phyloP scores from a whole-genome alignment of 2,113 vertebrate species.

The Corythornis vintsioides region DNA sequence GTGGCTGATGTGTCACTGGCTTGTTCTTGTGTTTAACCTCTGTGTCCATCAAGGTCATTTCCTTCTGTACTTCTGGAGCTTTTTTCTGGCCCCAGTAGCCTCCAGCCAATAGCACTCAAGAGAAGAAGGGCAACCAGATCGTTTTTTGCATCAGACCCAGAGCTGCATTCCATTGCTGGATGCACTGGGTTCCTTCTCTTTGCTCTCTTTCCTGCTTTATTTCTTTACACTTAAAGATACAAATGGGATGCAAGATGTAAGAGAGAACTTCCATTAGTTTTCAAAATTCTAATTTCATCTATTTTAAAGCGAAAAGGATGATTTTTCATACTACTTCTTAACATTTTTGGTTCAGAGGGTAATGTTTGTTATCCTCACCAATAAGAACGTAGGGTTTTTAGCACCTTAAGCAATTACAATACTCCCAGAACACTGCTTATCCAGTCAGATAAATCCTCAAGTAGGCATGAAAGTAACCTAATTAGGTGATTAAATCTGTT shows the following conservation, averaged over 20 bases:
- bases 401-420: neutral
- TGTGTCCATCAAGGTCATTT: neutral
- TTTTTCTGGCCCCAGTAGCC: neutral
- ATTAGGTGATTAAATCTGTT: conserved; percentile 2
- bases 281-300: neutral
- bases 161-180: neutral
- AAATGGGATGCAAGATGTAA: neutral
- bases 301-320: neutral
- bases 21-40: neutral
- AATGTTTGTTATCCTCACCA: neutral
- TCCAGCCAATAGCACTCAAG: neutral
- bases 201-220: neutral
- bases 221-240: neutral
- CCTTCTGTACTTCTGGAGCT: neutral
- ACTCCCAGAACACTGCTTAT: neutral
- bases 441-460: neutral
- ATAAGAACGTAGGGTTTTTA: neutral
- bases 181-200: accelerated
- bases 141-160: neutral
- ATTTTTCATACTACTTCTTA: neutral
- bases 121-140: neutral
- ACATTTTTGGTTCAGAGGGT: neutral
- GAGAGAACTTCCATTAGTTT: neutral
- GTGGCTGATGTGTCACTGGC: neutral
- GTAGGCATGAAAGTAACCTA: neutral